Conservation (phyloP, 2,888 invertebrate genomes). For the Microplitis deprimator region DNA sequence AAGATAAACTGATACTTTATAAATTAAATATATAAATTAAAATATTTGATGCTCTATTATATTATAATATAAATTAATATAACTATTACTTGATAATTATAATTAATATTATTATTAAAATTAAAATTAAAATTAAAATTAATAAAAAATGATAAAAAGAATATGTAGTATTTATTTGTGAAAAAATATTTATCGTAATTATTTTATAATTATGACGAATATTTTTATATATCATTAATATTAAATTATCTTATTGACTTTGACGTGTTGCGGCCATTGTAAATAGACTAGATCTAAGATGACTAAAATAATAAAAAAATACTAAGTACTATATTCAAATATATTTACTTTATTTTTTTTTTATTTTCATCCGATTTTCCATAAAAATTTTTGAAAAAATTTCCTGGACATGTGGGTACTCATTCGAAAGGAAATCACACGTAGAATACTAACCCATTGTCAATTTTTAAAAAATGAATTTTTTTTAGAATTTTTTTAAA, state of each 20-base stretch:
- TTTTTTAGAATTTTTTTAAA: too few species aligned
- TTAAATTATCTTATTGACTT: neutral
- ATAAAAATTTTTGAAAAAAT: too few species aligned
- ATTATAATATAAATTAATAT: too few species aligned
- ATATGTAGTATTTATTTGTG: slow-evolving; percentile 3
- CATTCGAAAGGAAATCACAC: too few species aligned
- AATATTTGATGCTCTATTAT: neutral
- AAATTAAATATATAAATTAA: slow-evolving; percentile 10
- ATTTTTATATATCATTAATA: neutral
- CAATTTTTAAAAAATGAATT: too few species aligned
- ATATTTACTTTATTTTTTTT: too few species aligned
- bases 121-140: neutral
- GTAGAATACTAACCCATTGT: too few species aligned
- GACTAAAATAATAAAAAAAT: neutral
- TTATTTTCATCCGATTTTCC: too few species aligned
- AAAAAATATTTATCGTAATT: slow-evolving; percentile 12
- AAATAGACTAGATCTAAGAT: neutral
- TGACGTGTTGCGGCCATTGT: neutral
- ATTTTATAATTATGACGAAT: neutral
- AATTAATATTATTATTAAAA: too few species aligned
- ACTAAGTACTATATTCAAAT: too few species aligned
- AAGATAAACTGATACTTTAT: neutral
- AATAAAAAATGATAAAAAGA: slow-evolving; percentile 14
- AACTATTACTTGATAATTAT: too few species aligned
- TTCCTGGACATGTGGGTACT: too few species aligned